phyloP scores from a whole-genome alignment of 2,113 vertebrate genomes.

The Macquaria ambigua region DNA sequence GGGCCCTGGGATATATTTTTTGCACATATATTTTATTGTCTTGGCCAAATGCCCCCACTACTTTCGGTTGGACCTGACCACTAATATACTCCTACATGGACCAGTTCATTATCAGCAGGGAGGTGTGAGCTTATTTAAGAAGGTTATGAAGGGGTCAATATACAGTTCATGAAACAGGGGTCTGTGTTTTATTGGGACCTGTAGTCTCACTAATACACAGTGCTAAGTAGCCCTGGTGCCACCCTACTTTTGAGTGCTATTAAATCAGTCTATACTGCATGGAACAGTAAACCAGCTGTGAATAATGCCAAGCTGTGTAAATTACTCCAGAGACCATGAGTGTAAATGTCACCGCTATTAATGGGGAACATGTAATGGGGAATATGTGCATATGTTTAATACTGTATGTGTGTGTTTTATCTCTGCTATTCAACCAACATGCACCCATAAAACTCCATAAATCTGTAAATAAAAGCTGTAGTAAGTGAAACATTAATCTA shows the following conservation, averaged over 20 bases:
- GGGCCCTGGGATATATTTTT: constrained; percentile 68
- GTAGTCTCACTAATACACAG: constrained; percentile 67
- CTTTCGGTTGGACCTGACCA: constrained; percentile 59
- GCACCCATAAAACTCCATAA: background rate
- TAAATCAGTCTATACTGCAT: constrained; percentile 75
- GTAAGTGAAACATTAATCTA: constrained; percentile 4
- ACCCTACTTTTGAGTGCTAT: constrained; percentile 68
- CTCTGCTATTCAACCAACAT: background rate
- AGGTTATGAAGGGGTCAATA: constrained; percentile 72
- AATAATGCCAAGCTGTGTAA: constrained; percentile 70
- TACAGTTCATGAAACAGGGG: constrained; percentile 68
- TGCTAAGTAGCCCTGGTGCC: constrained; percentile 78
- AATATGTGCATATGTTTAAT: constrained; percentile 26
- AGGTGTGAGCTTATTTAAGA: constrained; percentile 70
- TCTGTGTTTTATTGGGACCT: constrained; percentile 76
- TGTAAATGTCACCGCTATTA: constrained; percentile 74
- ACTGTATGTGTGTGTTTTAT: constrained; percentile 7
- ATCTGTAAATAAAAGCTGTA: constrained; percentile 1
- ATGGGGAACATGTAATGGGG: constrained; percentile 44
- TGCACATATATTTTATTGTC: constrained; percentile 77
- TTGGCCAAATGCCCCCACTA: constrained; percentile 56
- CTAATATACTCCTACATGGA: constrained; percentile 73
- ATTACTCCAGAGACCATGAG: constrained; percentile 55
- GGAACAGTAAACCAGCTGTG: constrained; percentile 72
- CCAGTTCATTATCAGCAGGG: constrained; percentile 77